phyloP scores from a whole-genome alignment of 92 coral and sea anemone species.

The Anthopleura xanthogrammica region DNA sequence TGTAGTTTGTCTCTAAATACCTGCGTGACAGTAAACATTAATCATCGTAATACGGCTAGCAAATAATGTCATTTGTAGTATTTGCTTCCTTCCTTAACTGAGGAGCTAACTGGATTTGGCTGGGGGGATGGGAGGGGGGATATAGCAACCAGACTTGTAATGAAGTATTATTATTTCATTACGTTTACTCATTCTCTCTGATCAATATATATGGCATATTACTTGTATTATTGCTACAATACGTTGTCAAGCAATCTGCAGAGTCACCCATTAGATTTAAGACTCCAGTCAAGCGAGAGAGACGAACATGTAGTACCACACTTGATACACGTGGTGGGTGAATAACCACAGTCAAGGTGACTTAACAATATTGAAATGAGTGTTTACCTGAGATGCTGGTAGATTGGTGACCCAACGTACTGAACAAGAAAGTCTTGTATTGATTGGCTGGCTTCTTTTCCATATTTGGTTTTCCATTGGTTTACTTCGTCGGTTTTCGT shows the following conservation, averaged over 20 bases:
- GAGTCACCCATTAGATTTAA: background rate
- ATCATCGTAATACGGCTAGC: background rate
- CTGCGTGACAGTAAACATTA: background rate
- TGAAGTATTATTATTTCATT: too few species aligned
- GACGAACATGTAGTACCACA: too few species aligned
- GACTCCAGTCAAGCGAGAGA: background rate
- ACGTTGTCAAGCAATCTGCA: background rate
- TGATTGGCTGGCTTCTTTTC: slow-evolving; percentile 49
- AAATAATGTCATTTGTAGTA: too few species aligned
- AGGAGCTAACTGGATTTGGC: too few species aligned
- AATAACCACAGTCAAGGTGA: too few species aligned
- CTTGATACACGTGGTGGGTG: too few species aligned
- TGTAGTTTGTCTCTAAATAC: slow-evolving; percentile 23
- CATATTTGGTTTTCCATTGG: slow-evolving; percentile 49
- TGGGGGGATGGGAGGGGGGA: too few species aligned
- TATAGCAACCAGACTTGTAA: too few species aligned
- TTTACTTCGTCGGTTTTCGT: slow-evolving; percentile 10
- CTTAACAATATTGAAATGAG: background rate
- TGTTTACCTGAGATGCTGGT: slow-evolving; percentile 55
- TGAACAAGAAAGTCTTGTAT: slow-evolving; percentile 46
- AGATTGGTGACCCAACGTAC: slow-evolving; percentile 59
- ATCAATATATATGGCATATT: too few species aligned
- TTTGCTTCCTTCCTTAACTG: too few species aligned
- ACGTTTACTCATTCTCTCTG: too few species aligned
- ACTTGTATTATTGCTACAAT: too few species aligned